Evolutionary conservation across 2,797 vertebrate genomes (phyloP).

Genomic region (Pangasius mekongensis): DNA sequence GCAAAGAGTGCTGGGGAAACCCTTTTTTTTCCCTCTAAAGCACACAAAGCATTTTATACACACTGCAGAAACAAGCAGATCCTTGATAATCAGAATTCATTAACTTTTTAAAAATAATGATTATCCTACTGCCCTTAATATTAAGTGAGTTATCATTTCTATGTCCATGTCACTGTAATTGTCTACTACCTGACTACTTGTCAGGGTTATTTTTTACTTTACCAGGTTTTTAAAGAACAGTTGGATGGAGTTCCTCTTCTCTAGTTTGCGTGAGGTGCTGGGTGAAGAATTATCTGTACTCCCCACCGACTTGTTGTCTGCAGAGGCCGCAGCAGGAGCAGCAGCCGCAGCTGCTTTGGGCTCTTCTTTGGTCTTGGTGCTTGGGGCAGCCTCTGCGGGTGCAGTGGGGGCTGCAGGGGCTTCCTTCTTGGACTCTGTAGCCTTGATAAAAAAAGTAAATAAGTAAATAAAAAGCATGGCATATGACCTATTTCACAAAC

Average conservation of each 20-base stretch:
- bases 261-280: conserved; percentile 74
- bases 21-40: too few relatives aligned
- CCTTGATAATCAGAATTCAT: background rate
- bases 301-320: conserved; percentile 71
- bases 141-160: background rate
- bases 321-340: conserved; percentile 54
- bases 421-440: conserved; percentile 69
- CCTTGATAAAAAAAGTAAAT: conserved; percentile 53
- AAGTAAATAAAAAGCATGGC: background rate
- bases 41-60: background rate
- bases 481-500: background rate
- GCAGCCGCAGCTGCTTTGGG: conserved; percentile 67
- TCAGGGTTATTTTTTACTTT: conserved; percentile 52
- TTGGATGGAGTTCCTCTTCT: conserved; percentile 92
- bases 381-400: conserved; percentile 59
- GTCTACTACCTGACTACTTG: background rate
- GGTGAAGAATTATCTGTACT: conserved; percentile 71
- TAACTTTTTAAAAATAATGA: background rate
- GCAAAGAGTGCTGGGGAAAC: too few relatives aligned
- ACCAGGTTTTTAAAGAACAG: conserved; percentile 93
- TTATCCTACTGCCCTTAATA: background rate
- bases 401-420: conserved; percentile 56
- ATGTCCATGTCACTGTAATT: background rate
- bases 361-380: conserved; percentile 73
- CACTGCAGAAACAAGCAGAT: background rate